These are phyloP conservation scores for Columba livia DNA, from an alignment of 2,113 vertebrate species.

Conservation along the genomic window DNA sequence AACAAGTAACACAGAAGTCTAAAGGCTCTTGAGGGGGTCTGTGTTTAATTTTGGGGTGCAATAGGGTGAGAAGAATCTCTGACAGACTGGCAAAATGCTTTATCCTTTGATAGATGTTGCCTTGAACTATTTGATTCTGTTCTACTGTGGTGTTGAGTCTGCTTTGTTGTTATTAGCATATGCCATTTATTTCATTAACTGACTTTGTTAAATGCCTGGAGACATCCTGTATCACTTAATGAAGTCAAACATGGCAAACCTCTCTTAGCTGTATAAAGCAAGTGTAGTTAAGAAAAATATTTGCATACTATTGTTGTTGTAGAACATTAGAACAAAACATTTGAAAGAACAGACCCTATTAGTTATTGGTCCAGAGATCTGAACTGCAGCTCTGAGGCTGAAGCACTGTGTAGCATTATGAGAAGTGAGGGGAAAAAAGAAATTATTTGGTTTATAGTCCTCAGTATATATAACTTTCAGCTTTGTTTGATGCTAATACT, in stretches of 20 bases:
- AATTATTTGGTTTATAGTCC: constrained; percentile 5
- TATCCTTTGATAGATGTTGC: background rate
- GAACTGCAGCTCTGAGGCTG: background rate
- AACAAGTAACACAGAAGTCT: background rate
- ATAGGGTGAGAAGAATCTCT: background rate
- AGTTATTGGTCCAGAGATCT: background rate
- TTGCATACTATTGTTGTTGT: constrained; percentile 15
- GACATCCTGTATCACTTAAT: background rate
- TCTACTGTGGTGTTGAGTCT: background rate
- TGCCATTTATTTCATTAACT: constrained; percentile 40
- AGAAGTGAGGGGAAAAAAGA: background rate
- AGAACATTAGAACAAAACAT: background rate
- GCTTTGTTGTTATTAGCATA: background rate
- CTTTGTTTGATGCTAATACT: constrained; percentile 45
- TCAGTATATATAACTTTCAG: constrained; percentile 12
- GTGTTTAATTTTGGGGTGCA: background rate
- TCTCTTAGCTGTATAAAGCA: background rate
- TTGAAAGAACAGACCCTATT: background rate
- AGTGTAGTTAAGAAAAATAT: constrained; percentile 36
- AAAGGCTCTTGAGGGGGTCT: background rate
- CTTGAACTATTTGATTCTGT: background rate
- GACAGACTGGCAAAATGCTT: background rate
- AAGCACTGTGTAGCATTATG: background rate
- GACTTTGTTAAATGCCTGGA: constrained; percentile 25
- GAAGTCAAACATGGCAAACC: constrained; percentile 32